A percentile compares a stretch with the other conserved stretches of the same genome.
phyloP scores from a whole-genome alignment of 2,113 vertebrate species.

The Stercorarius parasiticus region DNA sequence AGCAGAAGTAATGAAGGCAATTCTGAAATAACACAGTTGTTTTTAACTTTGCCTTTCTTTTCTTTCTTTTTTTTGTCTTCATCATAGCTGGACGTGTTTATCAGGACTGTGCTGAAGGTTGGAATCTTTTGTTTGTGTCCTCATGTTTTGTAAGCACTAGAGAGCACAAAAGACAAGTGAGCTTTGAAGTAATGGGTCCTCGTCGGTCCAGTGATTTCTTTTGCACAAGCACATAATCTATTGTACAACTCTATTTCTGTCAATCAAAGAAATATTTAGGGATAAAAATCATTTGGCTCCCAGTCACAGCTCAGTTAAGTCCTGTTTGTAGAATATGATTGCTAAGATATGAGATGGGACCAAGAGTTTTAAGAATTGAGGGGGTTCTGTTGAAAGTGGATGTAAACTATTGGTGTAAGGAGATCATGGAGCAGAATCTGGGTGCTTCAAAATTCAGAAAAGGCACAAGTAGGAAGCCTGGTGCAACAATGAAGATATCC shows the following conservation, averaged over 20 bases:
- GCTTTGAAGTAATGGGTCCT: neutral
- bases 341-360: neutral
- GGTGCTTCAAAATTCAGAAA: neutral
- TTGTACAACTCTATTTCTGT: neutral
- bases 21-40: neutral
- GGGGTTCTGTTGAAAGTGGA: neutral
- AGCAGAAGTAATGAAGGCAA: conserved; percentile 19
- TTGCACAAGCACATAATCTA: neutral
- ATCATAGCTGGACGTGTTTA: neutral
- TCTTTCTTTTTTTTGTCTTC: neutral
- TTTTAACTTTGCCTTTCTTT: neutral
- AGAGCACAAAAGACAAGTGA: neutral
- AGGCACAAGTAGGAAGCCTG: neutral
- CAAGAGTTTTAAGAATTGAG: neutral
- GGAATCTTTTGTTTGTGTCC: neutral
- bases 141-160: neutral
- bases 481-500: neutral
- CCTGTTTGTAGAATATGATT: neutral
- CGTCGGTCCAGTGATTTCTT: neutral
- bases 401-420: neutral
- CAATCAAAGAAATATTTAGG: neutral
- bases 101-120: neutral
- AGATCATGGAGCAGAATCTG: neutral
- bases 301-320: neutral
- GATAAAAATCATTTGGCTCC: neutral